Conservation (phyloP, 1,140 invertebrate genomes). For the Microplitis mediator region DNA sequence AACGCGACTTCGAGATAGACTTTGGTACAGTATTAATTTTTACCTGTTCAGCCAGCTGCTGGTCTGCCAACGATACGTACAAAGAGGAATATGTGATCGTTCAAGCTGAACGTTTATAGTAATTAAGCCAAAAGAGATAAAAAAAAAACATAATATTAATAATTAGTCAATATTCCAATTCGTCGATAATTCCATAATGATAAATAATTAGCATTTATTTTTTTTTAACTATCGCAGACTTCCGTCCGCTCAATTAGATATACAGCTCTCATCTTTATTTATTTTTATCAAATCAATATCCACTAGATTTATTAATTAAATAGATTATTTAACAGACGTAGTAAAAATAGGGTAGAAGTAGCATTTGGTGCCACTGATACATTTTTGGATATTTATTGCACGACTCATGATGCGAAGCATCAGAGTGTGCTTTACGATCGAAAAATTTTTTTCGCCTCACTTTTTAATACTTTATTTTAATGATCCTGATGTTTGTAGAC, state of each 20-base stretch:
- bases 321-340: no score
- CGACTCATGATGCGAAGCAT: no score
- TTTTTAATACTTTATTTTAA: no score
- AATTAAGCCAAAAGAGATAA: background rate
- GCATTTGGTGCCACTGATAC: no score
- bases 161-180: background rate
- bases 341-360: no score
- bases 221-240: background rate
- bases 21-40: constrained; percentile 83
- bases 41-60: constrained; percentile 83
- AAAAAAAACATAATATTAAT: background rate
- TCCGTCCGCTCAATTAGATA: constrained; percentile 14
- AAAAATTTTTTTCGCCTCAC: no score
- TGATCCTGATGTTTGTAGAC: no score
- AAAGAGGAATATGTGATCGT: constrained; percentile 77
- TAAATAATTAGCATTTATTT: background rate
- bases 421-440: no score
- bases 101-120: constrained; percentile 71
- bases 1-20: constrained; percentile 69
- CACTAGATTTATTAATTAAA: no score
- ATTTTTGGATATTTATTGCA: no score
- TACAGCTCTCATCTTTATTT: background rate
- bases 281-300: background rate
- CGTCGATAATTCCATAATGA: no score
- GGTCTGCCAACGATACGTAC: constrained; percentile 71